A percentile compares a stretch with the other conserved stretches of the same genome.
Conservation (phyloP, 1,140 invertebrate genomes). For the Mactra quadrangularis region DNA sequence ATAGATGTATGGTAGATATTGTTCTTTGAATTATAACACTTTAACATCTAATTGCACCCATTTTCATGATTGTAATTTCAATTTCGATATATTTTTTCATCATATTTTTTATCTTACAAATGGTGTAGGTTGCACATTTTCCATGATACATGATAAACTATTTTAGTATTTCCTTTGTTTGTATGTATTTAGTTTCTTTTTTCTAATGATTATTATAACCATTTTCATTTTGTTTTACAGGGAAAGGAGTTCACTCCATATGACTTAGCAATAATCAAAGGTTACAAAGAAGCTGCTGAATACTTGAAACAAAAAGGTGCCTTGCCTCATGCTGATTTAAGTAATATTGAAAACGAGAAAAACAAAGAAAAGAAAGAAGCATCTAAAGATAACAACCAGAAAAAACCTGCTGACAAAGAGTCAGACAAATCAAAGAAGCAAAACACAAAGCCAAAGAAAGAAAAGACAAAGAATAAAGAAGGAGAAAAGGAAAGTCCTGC, state of each 20-base stretch:
- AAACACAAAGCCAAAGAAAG: conserved; percentile 32
- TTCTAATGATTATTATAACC: too few species aligned
- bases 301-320: conserved; percentile 96
- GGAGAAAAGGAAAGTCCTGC: neutral
- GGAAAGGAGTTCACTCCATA: conserved; percentile 89
- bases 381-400: too few species aligned
- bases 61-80: too few species aligned
- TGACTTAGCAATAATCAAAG: conserved; percentile 94
- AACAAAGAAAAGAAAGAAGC: conserved; percentile 21
- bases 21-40: too few species aligned
- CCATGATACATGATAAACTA: too few species aligned
- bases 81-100: too few species aligned
- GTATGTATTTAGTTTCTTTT: too few species aligned
- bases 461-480: neutral
- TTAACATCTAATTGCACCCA: too few species aligned
- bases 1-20: too few species aligned
- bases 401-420: neutral
- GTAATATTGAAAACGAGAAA: conserved; percentile 69
- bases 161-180: too few species aligned
- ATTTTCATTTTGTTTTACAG: conserved; percentile 69
- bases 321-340: conserved; percentile 89
- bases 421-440: conserved; percentile 32
- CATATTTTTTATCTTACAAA: too few species aligned
- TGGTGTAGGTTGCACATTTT: too few species aligned
- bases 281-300: conserved; percentile 94